Evolutionary conservation across 2,888 invertebrate species (phyloP), one percentile per base, ranked within the genome.

Genomic region (Spisula solida): DNA sequence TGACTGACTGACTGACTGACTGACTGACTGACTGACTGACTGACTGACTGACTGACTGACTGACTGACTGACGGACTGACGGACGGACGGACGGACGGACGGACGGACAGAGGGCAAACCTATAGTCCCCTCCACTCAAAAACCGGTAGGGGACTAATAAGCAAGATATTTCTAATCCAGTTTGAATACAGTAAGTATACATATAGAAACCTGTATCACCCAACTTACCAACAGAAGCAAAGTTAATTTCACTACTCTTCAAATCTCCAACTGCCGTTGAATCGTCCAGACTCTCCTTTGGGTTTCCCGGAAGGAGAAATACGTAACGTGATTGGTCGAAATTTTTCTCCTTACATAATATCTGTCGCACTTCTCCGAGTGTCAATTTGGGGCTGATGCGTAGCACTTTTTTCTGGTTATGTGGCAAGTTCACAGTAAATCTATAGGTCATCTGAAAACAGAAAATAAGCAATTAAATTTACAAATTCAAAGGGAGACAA

Each of bases 361-460:
- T 97, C 88, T 97, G 97, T 94, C 98, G 97, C 84, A 98, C 97
- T 91, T 98, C 98, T 75, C 97, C 97, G 51, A 98, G 97, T 48
- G 97, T 97, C 82, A 97, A 98, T 93, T 97, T 97, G 20, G 98
- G 98, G 92, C 98, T 98, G 90, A 98, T 97, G 91, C 98, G 97
- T 70, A 98, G 97, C 18, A 98, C 98, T 96, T 98, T 98, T 88
- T 98, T 97, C 97, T 98, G 98, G 96, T 98, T 98, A 93, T 98
- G 97, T 55, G 98, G 98, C 94, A 98, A 97, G 95, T 98, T 98
- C 56, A 98, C 98, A 96, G 97, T 96, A 78, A 96, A 94, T 41
- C 96, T 94, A 82, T 96, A 95, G 20, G 97, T 97, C 93, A 95
- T 95, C 96, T 97, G 95, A 66, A 95, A 95, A 79, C 16, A 79